Evolutionary conservation across 2,113 vertebrate genomes (phyloP).

Genomic region (Bos indicus): DNA sequence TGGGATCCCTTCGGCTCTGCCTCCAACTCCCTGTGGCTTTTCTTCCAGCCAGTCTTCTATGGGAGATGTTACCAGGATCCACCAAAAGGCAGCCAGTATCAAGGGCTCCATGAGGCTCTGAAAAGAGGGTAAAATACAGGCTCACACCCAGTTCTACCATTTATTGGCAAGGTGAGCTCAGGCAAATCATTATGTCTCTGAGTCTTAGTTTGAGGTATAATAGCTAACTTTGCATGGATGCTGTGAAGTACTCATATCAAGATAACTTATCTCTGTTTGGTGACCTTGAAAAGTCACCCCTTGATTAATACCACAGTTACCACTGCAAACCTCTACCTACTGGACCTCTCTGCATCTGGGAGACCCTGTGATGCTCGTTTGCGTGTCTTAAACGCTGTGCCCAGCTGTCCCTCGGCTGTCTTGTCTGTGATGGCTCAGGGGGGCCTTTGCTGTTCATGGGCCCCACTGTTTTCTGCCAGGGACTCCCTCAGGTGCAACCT

Average conservation of each 20-base stretch:
- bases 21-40: background rate
- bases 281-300: background rate
- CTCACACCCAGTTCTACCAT: background rate
- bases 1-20: background rate
- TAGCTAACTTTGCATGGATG: background rate
- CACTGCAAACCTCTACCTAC: background rate
- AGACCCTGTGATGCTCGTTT: background rate
- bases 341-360: too few species aligned
- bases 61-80: background rate
- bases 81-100: background rate
- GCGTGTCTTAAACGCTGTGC: fast-evolving
- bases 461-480: background rate
- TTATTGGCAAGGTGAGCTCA: background rate
- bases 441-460: background rate
- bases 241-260: background rate
- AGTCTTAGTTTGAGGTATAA: background rate
- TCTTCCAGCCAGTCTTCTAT: background rate
- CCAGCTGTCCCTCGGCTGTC: background rate
- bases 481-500: background rate
- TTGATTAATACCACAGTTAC: background rate
- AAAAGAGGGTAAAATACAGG: background rate
- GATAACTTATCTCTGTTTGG: background rate
- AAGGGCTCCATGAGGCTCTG: fast-evolving
- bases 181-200: background rate
- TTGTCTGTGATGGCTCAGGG: background rate